Base-by-base conservation (phyloP, 2,888 invertebrate species). In the Protula sp. region DNA sequence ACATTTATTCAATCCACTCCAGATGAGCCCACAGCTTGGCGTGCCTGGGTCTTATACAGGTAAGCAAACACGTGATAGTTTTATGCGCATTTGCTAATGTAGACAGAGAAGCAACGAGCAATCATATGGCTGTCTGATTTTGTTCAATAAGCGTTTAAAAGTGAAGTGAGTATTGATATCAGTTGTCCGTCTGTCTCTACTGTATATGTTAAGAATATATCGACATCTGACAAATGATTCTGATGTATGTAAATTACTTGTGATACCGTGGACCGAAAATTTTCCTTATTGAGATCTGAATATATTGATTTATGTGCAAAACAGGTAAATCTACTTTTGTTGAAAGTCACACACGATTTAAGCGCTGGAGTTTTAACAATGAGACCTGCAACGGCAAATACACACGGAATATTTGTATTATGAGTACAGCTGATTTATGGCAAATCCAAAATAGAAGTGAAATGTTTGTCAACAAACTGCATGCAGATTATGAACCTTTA, bases 11-110 rank as follows among this genome's bases (percentile, higher is more conserved):
- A 38, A 38, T 19, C 38, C 38, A 9, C 19, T 38, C 9, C 38
- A 38, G 38, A 9, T 38, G 38, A 50, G 50, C 24, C 50, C 50
- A 5, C 50, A 50, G 9, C 50, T 50, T 24, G 50, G 50, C 24
- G 50, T 50, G 14, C 50, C 50, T 22, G 50, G 50, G 22, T 50
- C 50, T 50, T 50, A 50, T 26, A 50, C 50, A 19, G 50, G 50
- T 50, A 50, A 38, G n/a, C n/a, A n/a, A n/a, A n/a, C n/a, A n/a
- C n/a, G n/a, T n/a, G n/a, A n/a, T n/a, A n/a, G n/a, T n/a, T n/a
- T n/a, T n/a, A n/a, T n/a, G n/a, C n/a, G n/a, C n/a, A n/a, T n/a
- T n/a, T n/a, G n/a, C n/a, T n/a, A n/a, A n/a, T n/a, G n/a, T n/a
- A n/a, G n/a, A n/a, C n/a, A n/a, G n/a, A n/a, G n/a, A n/a, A n/a